Conservation (phyloP, 1,140 invertebrate genomes). For the Prorops nasuta region DNA sequence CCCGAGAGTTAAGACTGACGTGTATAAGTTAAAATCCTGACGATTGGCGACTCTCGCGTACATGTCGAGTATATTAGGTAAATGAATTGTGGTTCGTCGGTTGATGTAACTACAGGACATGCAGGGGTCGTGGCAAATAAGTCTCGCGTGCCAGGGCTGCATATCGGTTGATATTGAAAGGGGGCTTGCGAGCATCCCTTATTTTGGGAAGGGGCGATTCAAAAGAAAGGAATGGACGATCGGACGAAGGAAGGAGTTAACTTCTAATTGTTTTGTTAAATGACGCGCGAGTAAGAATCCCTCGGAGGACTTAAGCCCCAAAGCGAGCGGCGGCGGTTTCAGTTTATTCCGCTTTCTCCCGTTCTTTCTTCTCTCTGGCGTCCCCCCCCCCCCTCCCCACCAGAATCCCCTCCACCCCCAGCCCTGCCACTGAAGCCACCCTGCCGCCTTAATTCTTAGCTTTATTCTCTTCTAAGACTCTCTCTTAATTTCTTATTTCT, state of each 20-base stretch:
- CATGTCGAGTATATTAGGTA: no score
- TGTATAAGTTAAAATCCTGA: no score
- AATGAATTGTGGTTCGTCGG: no score
- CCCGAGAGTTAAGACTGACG: no score
- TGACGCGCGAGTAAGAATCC: constrained; percentile 59
- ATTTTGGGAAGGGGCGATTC: constrained; percentile 35
- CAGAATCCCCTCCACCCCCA: constrained; percentile 17
- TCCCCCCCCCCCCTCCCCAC: background rate
- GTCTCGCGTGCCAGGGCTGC: no score
- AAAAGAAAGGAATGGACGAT: constrained; percentile 41
- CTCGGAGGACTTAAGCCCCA: constrained; percentile 51
- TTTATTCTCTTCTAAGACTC: constrained; percentile 58
- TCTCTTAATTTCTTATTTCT: constrained; percentile 60
- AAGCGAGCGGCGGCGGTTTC: constrained; percentile 41
- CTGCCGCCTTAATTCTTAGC: constrained; percentile 57
- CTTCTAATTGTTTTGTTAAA: constrained; percentile 61
- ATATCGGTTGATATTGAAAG: no score
- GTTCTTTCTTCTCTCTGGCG: constrained; percentile 5
- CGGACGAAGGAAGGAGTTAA: constrained; percentile 50
- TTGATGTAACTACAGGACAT: no score
- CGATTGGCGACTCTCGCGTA: no score
- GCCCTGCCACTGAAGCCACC: constrained; percentile 29
- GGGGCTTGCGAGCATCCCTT: constrained; percentile 23
- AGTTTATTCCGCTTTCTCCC: constrained; percentile 39
- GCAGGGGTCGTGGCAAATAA: no score